Percentiles rank a stretch among this genome's conserved stretches.
phyloP scores from a whole-genome alignment of 1,140 invertebrate species.

The Colletes gigas region DNA sequence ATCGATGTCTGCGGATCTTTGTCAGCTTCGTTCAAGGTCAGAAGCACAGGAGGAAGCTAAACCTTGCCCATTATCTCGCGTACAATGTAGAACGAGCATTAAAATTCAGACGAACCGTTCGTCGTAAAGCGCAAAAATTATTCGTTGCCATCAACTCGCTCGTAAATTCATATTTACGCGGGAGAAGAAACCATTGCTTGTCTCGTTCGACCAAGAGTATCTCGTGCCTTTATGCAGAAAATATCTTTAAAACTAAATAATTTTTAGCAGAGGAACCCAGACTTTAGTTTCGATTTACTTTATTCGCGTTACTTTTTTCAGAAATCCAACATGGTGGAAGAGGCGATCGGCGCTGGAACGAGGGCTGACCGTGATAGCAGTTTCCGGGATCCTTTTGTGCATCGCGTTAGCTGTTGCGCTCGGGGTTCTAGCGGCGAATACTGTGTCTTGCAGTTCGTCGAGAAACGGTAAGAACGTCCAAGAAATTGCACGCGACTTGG shows the following conservation, averaged over 20 bases:
- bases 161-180: neutral
- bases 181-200: neutral
- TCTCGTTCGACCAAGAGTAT: too few relatives aligned
- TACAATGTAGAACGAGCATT: neutral
- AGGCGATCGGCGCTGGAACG: slow-evolving; percentile 90
- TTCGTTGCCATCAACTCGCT: neutral
- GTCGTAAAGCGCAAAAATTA: neutral
- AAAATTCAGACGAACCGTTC: neutral
- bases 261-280: too few relatives aligned
- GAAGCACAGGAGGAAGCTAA: neutral
- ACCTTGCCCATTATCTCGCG: neutral
- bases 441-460: slow-evolving; percentile 60
- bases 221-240: too few relatives aligned
- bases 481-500: neutral
- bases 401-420: slow-evolving; percentile 86
- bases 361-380: slow-evolving; percentile 85
- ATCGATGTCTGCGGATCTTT: neutral
- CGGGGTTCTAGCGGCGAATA: slow-evolving; percentile 81
- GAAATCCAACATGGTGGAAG: slow-evolving; percentile 94
- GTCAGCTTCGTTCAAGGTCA: neutral
- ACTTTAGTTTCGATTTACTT: neutral
- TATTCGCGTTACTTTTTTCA: slow-evolving; percentile 73
- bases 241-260: too few relatives aligned
- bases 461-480: slow-evolving; percentile 50
- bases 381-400: slow-evolving; percentile 84